These are phyloP conservation scores for Pyralis farinalis DNA, from an alignment of 2,888 invertebrate genomes.

Conservation along the genomic window DNA sequence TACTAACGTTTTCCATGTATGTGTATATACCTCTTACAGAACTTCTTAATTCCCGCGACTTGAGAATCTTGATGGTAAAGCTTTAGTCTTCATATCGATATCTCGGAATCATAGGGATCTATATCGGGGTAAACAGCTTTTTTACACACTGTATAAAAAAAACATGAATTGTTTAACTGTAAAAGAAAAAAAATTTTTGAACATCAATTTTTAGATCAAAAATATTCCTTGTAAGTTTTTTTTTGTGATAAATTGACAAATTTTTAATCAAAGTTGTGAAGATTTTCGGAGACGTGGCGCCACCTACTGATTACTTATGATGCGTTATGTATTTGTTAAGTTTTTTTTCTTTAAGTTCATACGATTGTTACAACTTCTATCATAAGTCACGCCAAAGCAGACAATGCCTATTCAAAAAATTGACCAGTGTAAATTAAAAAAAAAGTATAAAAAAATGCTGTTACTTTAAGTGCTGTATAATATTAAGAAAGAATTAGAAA, in stretches of 20 bases:
- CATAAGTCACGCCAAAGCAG: constrained; percentile 73
- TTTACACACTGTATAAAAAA: too few species aligned
- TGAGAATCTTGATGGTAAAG: too few species aligned
- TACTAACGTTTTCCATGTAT: too few species aligned
- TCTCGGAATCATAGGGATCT: too few species aligned
- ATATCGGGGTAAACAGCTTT: too few species aligned
- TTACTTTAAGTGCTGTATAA: constrained; percentile 14
- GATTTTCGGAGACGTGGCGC: constrained; percentile 27
- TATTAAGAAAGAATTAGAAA: constrained; percentile 7
- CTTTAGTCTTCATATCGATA: too few species aligned
- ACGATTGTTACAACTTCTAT: constrained; percentile 22
- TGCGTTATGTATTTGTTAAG: constrained; percentile 57
- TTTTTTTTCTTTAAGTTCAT: constrained; percentile 71
- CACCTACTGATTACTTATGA: constrained; percentile 34
- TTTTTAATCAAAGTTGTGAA: too few species aligned
- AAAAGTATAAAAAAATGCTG: constrained; percentile 66
- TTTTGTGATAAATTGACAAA: background rate
- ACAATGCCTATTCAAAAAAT: constrained; percentile 46
- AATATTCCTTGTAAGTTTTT: background rate
- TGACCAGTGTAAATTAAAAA: constrained; percentile 68
- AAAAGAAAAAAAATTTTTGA: too few species aligned
- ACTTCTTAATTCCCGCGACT: too few species aligned
- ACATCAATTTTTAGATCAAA: too few species aligned
- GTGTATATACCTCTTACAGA: too few species aligned
- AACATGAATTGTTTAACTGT: too few species aligned